Evolutionary conservation across 2,888 invertebrate species (phyloP), one percentile per base, ranked within the genome.

Genomic region (Microplitis manilae): DNA sequence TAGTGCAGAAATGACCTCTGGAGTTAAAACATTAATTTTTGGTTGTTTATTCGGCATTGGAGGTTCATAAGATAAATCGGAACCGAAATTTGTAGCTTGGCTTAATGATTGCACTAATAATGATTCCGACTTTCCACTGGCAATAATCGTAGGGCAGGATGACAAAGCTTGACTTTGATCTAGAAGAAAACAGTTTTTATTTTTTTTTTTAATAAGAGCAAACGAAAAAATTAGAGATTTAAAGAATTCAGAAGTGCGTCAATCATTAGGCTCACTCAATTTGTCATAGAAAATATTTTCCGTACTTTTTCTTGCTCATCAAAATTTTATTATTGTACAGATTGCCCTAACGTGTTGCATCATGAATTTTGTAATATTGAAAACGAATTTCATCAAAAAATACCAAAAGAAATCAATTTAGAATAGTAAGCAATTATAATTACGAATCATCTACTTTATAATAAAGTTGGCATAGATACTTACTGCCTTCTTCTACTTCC

Each of bases 21-120:
- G 73, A 62, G 73, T 79, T 74, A 71, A 20, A 61, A 77, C 40
- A 74, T 75, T 60, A 1, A 77, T 74, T 77, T 77, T 77, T n/a
- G 38, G 6, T 71, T 2, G 59, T 71, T 39, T 71, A 67, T 30
- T 65, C 67, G 60, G 75, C 9, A 74, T 71, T 75, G 5, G 74
- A 62, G 73, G 73, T 1, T 68, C 67, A 77, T 77, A 70, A 15
- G 13, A 38, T 50, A 68, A 75, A 70, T 77, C 71, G 0, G 77
- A 77, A 60, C 71, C 67, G 15, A 67, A 77, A 67, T 77, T 71
- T 71, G 65, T n/a, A 65, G 60, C 38, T 38, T 6, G 6, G 38
- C 40, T 68, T 30, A 68, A 68, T 68, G 68, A 15, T n/a, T 38
- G n/a, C 39, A n/a, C 13, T n/a, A 40, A 68, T 5, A 38, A 68